Base-by-base conservation (phyloP, 2,113 vertebrate genomes). In the Syngnathus scovelli region DNA sequence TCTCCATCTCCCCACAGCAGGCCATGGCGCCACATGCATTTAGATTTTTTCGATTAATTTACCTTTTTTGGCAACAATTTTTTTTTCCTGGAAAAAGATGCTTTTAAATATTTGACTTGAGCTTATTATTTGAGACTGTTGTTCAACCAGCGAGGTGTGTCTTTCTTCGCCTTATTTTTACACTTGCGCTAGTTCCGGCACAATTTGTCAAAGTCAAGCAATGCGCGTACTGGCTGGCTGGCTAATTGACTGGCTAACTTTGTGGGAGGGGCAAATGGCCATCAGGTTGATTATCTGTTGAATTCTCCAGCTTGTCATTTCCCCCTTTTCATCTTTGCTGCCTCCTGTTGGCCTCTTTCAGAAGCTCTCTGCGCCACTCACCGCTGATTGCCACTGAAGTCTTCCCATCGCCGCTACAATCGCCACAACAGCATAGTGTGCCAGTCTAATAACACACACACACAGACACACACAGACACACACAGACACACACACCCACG, bases 1-100 rank as follows among this genome's bases (percentile, higher is more conserved):
- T 18, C 21, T 76, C 49, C 73, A 62, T 82, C 79, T 72, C 70
- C 78, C 91, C 92, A 92, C 93, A 94, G 91, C 85, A 90, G 93
- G 93, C 91, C 89, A 89, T 89, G 90, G 92, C 90, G 77, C 92
- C 1, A 11, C 41, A 33, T 33, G 27, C 27, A 33, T 33, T 33
- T 33, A 33, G 27, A 33, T 33, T 33, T 33, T 33, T 33, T 33
- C 27, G 27, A 33, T 33, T 27, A 27, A 27, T 27, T 27, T 27
- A 33, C 27, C 27, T 33, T 33, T 33, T 33, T 33, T 33, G 27
- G 27, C 27, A 33, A 33, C 2, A 33, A 33, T 33, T 33, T 33
- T 33, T 33, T 33, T 33, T 33, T 33, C 27, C 27, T 33, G 27
- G 27, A 33, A 33, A 33, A 33, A 33, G 3, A 33, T 33, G 27